Percentiles rank a stretch among this genome's conserved stretches.
Evolutionary conservation across 2,113 vertebrate genomes (phyloP).

Genomic region (Pachyramphus minor): DNA sequence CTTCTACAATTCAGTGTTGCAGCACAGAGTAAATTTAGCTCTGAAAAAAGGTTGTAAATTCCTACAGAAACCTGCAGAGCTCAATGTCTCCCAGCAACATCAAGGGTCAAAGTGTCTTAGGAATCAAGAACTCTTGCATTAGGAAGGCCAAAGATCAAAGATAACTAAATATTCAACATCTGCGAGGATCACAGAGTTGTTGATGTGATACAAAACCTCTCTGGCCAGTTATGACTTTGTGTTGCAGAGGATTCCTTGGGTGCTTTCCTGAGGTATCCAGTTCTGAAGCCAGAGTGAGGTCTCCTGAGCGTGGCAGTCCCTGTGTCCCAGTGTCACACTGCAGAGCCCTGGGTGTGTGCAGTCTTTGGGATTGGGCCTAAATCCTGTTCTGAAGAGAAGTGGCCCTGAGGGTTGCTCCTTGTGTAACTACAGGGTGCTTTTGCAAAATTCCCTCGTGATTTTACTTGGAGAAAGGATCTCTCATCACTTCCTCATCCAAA

Average conservation of each 20-base stretch:
- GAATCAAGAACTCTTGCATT: not conserved
- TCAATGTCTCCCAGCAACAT: not conserved
- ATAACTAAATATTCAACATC: not conserved
- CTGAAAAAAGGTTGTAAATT: not conserved
- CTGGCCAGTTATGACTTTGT: not conserved
- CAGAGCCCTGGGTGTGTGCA: fast-evolving
- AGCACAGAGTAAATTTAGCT: not conserved
- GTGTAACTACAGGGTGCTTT: not conserved
- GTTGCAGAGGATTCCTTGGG: not conserved
- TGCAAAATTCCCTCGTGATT: not conserved
- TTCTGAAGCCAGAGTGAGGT: not conserved
- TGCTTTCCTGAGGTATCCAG: not conserved
- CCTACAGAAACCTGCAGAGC: not conserved
- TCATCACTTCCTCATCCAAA: not conserved
- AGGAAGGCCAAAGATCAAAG: not conserved
- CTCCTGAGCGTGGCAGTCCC: not conserved
- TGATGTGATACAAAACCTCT: not conserved
- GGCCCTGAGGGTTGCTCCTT: not conserved
- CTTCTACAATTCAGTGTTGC: not conserved
- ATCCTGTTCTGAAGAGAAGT: not conserved
- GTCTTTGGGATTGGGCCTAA: not conserved
- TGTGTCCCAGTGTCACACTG: not conserved
- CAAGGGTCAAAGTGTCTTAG: not conserved
- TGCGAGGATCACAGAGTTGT: not conserved
- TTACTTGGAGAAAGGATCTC: not conserved